Evolutionary conservation across 2,113 vertebrate genomes (phyloP).

Genomic region (Brienomyrus longianalis): DNA sequence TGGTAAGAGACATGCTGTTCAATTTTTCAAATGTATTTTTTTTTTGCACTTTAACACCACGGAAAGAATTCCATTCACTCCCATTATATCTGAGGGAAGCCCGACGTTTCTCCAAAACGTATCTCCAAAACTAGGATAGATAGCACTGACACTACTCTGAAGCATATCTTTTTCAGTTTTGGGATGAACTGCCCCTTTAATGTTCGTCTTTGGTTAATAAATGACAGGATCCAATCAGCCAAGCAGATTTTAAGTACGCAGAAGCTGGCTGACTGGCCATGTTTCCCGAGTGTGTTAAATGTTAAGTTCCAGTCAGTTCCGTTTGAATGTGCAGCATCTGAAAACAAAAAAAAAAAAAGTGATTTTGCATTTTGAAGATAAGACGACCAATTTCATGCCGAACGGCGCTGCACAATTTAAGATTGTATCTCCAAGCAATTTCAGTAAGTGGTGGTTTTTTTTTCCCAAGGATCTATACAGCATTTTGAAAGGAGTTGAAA

Average conservation of each 20-base stretch:
- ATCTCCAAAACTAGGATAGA: background rate
- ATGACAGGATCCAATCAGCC: background rate
- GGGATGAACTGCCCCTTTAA: background rate
- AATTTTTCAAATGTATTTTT: background rate
- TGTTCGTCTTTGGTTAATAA: background rate
- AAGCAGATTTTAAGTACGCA: background rate
- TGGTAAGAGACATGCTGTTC: background rate
- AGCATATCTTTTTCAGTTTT: background rate
- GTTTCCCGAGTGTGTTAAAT: background rate
- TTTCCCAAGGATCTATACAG: background rate
- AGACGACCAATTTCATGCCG: slow-evolving; percentile 1
- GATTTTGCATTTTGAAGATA: slow-evolving; percentile 23
- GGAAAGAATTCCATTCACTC: background rate
- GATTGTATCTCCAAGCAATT: slow-evolving; percentile 23
- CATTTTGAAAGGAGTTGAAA: slow-evolving; percentile 24
- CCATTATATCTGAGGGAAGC: background rate
- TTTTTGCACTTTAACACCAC: background rate
- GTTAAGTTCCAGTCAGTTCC: background rate
- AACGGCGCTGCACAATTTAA: slow-evolving; percentile 23
- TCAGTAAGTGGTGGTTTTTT: slow-evolving; percentile 7
- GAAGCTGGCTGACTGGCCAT: background rate
- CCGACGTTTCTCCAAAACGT: background rate
- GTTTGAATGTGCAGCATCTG: background rate
- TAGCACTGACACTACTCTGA: background rate
- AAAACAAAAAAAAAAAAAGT: background rate